Base-by-base conservation (phyloP, 2,797 vertebrate genomes). In the Zenarchopterus dispar region DNA sequence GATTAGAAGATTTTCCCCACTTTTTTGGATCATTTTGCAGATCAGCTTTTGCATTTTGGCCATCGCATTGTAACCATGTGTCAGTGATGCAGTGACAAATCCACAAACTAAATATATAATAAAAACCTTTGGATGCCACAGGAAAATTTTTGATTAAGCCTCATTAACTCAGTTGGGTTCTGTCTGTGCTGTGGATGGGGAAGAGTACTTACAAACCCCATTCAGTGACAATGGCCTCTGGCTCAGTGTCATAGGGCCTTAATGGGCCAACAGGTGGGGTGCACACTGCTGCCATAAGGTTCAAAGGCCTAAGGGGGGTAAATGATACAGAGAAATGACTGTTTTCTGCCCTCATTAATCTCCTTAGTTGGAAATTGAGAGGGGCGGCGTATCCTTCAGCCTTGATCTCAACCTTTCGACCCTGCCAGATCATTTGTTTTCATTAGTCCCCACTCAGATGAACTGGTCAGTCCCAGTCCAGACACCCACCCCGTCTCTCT, bases 361-460 rank as follows among this genome's bases (percentile, higher is more conserved):
- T 92, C 78, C 73, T 60, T 23, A 22, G 76, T 63, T 90, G 80
- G 84, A 91, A 92, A 91, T 68, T 75, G 90, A 91, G 90, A 86
- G 79, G 86, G 81, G 86, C 19, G 60, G 75, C 65, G 67, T 33
- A 78, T 86, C 75, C 73, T 73, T 71, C 73, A 82, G 84, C 91
- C 92, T 93, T 93, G 90, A 93, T 93, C 91, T 92, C 82, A 54
- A 90, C 90, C 92, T 78, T 75, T 65, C 87, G 92, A 93, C 92
- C 92, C 56, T 57, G 73, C 80, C 77, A 64, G 77, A 85, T 90
- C 91, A 92, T 93, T 93, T 91, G 86, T 93, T 94, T 93, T 92
- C 92, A 92, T 94, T 92, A 93, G 91, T 70, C 71, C 62, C 62
- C 77, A 77, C 85, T 88, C 82, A 84, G 85, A 88, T 53, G 13